Percentiles rank a stretch among this genome's conserved stretches.
Evolutionary conservation across 2,888 invertebrate species (phyloP).

Genomic region (Byasa hedistus): DNA sequence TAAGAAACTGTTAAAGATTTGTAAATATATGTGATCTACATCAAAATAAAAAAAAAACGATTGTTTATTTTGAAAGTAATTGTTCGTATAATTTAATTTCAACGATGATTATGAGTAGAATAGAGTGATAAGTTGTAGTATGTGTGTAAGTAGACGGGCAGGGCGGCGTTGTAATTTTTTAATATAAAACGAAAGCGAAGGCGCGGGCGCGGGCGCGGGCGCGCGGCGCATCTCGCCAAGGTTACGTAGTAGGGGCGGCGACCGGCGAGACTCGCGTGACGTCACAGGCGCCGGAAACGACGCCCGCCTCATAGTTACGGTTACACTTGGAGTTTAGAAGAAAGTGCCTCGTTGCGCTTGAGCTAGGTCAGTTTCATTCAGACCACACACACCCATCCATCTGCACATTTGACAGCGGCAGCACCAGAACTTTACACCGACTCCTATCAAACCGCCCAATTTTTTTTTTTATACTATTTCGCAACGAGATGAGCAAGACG

Average conservation of each 20-base stretch:
- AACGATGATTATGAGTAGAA: too few relatives aligned
- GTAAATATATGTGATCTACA: too few relatives aligned
- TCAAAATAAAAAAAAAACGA: too few relatives aligned
- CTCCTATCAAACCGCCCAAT: too few relatives aligned
- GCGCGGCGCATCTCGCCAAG: constrained; percentile 54
- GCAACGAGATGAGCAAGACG: too few relatives aligned
- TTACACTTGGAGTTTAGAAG: constrained; percentile 78
- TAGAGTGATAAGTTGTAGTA: too few relatives aligned
- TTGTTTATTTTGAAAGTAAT: too few relatives aligned
- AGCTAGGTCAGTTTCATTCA: constrained; percentile 70
- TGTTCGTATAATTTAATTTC: too few relatives aligned
- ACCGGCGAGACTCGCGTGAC: constrained; percentile 70
- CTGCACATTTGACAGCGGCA: too few relatives aligned
- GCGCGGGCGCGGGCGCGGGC: constrained; percentile 39
- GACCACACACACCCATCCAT: constrained; percentile 19
- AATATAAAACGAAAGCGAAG: constrained; percentile 61
- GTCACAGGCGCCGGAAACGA: constrained; percentile 79
- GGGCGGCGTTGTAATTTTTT: constrained; percentile 22
- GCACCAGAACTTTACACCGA: too few relatives aligned
- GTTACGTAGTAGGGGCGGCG: constrained; percentile 73
- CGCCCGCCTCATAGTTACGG: constrained; percentile 76
- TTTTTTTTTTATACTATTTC: too few relatives aligned
- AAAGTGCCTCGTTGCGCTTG: constrained; percentile 67
- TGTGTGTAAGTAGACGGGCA: neutral
- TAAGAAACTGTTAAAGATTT: too few relatives aligned